A percentile compares a stretch with the other conserved stretches of the same genome.
Evolutionary conservation across 2,113 vertebrate species (phyloP).

Genomic region (Microtus oregoni): DNA sequence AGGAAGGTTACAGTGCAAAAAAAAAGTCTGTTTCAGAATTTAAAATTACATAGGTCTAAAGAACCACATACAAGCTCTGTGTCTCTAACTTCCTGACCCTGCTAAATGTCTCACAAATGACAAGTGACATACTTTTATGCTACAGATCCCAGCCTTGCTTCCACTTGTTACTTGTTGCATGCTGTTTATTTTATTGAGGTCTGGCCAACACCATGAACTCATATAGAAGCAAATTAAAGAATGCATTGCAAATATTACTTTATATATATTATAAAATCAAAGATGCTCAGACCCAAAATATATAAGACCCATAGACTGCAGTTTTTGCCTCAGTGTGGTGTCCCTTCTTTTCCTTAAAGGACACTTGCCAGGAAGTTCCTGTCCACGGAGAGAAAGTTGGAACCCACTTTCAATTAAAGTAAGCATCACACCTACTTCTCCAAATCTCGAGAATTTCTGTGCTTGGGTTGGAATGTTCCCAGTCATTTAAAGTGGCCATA

Average conservation of each 20-base stretch:
- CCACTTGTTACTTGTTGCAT: constrained; percentile 40
- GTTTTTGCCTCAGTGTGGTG: background rate
- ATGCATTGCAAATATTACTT: background rate
- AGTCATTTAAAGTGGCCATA: background rate
- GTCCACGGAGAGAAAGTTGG: background rate
- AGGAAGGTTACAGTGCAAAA: background rate
- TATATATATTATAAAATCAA: background rate
- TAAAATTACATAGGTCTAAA: background rate
- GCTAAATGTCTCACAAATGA: background rate
- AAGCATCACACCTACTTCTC: background rate
- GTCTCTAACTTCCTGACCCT: constrained; percentile 26
- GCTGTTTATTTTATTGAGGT: constrained; percentile 33
- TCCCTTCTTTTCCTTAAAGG: background rate
- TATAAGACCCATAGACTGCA: background rate
- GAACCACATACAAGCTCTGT: background rate
- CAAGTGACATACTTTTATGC: constrained; percentile 13
- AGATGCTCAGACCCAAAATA: constrained; percentile 16
- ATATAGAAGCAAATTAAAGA: background rate
- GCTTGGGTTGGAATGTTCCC: background rate
- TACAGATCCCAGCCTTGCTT: background rate
- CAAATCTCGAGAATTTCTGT: background rate
- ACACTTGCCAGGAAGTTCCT: background rate
- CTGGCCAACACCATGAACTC: background rate
- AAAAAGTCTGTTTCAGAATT: background rate
- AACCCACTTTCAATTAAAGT: constrained; percentile 23